phyloP scores from a whole-genome alignment of 53 echinoderm and acorn worm genomes.

The Temnopleurus reevesii region DNA sequence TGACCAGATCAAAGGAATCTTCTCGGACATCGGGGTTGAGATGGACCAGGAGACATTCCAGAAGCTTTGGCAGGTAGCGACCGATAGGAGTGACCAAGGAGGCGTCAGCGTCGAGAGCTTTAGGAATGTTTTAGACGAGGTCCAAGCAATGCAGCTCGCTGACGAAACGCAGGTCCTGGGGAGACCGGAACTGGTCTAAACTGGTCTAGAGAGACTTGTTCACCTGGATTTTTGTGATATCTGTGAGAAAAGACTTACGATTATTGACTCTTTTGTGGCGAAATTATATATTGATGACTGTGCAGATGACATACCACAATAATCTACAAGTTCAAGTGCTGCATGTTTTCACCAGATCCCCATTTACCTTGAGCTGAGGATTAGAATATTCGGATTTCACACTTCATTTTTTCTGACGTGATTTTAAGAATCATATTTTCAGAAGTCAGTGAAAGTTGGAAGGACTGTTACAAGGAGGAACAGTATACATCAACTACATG shows the following conservation, averaged over 20 bases:
- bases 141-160: slow-evolving; percentile 69
- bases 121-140: slow-evolving; percentile 88
- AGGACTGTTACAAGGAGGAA: background rate
- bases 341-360: background rate
- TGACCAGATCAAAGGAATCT: slow-evolving; percentile 82
- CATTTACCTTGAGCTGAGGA: background rate
- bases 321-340: background rate
- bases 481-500: background rate
- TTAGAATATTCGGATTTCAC: background rate
- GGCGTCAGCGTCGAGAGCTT: slow-evolving; percentile 97
- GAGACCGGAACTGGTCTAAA: slow-evolving; percentile 32
- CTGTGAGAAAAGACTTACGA: background rate
- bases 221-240: background rate
- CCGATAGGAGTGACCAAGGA: slow-evolving; percentile 67
- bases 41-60: slow-evolving; percentile 97
- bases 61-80: slow-evolving; percentile 83
- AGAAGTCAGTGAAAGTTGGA: background rate
- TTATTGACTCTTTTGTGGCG: too few relatives aligned
- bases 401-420: background rate
- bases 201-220: background rate
- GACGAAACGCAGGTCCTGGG: slow-evolving; percentile 47
- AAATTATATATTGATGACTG: too few relatives aligned
- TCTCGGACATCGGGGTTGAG: slow-evolving; percentile 80
- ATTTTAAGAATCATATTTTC: background rate
- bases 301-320: background rate